Conservation (phyloP, 2,888 invertebrate species). For the Netelia melanura region DNA sequence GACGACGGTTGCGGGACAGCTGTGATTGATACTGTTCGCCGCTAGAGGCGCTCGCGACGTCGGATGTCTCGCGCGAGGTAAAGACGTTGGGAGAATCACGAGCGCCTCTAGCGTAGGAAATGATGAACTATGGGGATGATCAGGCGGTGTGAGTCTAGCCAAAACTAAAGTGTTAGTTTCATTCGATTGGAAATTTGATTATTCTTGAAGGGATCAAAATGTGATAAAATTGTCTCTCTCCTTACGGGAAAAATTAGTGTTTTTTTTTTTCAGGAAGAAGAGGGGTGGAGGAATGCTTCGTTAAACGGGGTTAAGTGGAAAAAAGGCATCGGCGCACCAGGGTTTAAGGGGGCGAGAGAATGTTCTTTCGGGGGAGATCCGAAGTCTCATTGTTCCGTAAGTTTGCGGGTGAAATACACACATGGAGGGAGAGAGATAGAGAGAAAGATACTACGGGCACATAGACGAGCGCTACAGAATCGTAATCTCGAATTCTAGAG, state of each 20-base stretch:
- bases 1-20: too few species aligned
- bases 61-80: too few species aligned
- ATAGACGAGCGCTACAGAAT: slow-evolving; percentile 34
- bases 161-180: too few species aligned
- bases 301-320: slow-evolving; percentile 1
- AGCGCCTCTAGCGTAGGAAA: too few species aligned
- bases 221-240: not conserved
- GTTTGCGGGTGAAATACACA: slow-evolving; percentile 4
- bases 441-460: not conserved
- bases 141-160: too few species aligned
- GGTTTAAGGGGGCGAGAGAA: slow-evolving; percentile 25
- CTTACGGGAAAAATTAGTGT: not conserved
- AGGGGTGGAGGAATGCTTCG: not conserved
- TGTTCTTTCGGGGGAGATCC: slow-evolving; percentile 14
- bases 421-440: slow-evolving; percentile 28
- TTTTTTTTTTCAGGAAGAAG: not conserved
- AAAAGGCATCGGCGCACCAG: not conserved
- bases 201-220: not conserved
- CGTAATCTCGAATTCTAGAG: slow-evolving; percentile 48
- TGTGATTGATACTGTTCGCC: too few species aligned
- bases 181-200: not conserved
- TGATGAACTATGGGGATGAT: too few species aligned
- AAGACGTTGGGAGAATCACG: too few species aligned
- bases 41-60: too few species aligned
- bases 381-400: not conserved